A percentile compares a stretch with the other conserved stretches of the same genome.
These are phyloP conservation scores for Bungarus multicinctus DNA, from an alignment of 2,113 vertebrate species.

Conservation along the genomic window DNA sequence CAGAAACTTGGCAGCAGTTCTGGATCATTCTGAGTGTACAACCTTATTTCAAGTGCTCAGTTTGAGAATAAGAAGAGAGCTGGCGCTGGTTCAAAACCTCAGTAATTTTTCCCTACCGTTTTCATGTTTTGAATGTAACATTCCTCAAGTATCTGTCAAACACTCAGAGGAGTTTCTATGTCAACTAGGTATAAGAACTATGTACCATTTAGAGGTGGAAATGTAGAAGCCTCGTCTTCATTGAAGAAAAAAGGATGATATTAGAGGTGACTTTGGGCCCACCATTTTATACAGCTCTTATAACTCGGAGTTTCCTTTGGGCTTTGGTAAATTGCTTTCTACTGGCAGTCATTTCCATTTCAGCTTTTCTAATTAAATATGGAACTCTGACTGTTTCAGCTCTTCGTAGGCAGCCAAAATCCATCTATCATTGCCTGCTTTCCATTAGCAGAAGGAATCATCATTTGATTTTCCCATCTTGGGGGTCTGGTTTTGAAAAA, in stretches of 20 bases:
- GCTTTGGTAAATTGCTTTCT: not conserved
- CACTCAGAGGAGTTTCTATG: constrained; percentile 9
- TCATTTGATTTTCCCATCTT: not conserved
- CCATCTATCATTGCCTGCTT: not conserved
- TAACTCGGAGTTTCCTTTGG: not conserved
- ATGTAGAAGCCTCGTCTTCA: constrained; percentile 4
- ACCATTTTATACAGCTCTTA: not conserved
- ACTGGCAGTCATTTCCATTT: constrained; percentile 21
- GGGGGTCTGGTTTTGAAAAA: not conserved
- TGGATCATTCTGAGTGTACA: constrained; percentile 30
- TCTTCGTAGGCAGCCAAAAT: not conserved
- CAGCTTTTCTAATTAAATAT: constrained; percentile 16
- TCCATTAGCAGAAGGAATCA: not conserved
- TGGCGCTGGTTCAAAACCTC: not conserved
- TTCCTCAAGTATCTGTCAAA: not conserved
- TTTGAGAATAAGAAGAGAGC: constrained; percentile 3
- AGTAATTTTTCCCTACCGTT: constrained; percentile 15
- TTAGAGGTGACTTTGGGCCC: not conserved
- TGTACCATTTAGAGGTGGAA: not conserved
- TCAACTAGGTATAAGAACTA: constrained; percentile 26
- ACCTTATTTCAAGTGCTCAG: not conserved
- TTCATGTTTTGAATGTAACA: constrained; percentile 27
- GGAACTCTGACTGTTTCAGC: not conserved
- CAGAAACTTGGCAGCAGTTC: constrained; percentile 26
- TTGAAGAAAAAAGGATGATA: not conserved